Evolutionary conservation across 2,888 invertebrate species (phyloP).

Genomic region (Ochropleura plecta): DNA sequence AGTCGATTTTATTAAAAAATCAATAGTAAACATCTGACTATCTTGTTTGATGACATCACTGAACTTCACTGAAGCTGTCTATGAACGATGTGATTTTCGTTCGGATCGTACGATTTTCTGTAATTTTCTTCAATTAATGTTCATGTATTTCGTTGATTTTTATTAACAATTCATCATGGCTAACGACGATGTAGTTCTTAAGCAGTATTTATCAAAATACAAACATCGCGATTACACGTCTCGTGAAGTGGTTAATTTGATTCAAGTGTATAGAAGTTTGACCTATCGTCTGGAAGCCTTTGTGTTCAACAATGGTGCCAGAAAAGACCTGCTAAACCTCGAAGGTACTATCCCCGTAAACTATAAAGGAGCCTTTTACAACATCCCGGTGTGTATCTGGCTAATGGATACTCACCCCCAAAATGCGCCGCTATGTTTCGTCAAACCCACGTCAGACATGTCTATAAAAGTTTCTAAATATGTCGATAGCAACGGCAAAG

Average conservation of each 20-base stretch:
- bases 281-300: slow-evolving; percentile 87
- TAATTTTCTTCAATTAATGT: slow-evolving; percentile 39
- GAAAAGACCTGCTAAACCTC: slow-evolving; percentile 95
- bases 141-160: slow-evolving; percentile 33
- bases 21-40: slow-evolving; percentile 14
- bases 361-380: slow-evolving; percentile 97
- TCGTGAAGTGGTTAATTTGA: slow-evolving; percentile 86
- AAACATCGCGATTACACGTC: slow-evolving; percentile 86
- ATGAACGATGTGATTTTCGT: slow-evolving; percentile 49
- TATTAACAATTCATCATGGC: slow-evolving; percentile 76
- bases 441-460: slow-evolving; percentile 98
- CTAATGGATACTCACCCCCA: slow-evolving; percentile 99
- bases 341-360: slow-evolving; percentile 98
- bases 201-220: slow-evolving; percentile 85
- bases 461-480: slow-evolving; percentile 98
- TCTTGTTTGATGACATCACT: slow-evolving; percentile 50
- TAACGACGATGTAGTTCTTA: slow-evolving; percentile 84
- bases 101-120: slow-evolving; percentile 33
- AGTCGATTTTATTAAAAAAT: slow-evolving; percentile 35
- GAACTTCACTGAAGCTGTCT: slow-evolving; percentile 54
- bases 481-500: slow-evolving; percentile 98
- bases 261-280: slow-evolving; percentile 86
- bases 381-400: slow-evolving; percentile 99
- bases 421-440: slow-evolving; percentile 98
- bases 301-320: slow-evolving; percentile 97